Conservation (phyloP, 2,888 invertebrate genomes). For the Erannis defoliaria region DNA sequence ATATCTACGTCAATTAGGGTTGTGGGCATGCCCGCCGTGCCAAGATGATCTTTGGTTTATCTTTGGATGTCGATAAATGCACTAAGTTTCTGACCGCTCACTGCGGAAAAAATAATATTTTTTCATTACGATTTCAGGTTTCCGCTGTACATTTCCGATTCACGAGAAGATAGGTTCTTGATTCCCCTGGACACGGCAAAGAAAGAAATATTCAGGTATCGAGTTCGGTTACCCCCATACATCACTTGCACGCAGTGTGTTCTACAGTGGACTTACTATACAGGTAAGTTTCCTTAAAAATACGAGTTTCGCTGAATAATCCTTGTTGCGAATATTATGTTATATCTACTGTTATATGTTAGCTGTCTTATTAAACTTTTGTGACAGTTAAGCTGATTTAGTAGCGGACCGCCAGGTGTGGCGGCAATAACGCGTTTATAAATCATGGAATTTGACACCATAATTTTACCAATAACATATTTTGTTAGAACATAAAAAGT, state of each 20-base stretch:
- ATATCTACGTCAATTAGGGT: too few species aligned
- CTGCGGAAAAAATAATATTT: background rate
- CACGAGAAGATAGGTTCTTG: constrained; percentile 89
- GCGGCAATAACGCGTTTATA: constrained; percentile 30
- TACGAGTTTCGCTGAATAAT: background rate
- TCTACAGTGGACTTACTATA: constrained; percentile 97
- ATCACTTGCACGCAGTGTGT: constrained; percentile 96
- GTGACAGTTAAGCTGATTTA: constrained; percentile 14
- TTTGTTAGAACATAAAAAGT: constrained; percentile 11
- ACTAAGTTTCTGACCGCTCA: too few species aligned
- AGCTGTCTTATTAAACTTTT: background rate
- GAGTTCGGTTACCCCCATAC: constrained; percentile 92
- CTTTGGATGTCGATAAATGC: too few species aligned
- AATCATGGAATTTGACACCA: constrained; percentile 33
- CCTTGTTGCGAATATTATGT: background rate
- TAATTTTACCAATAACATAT: constrained; percentile 31
- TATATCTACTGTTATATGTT: background rate
- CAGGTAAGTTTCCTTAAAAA: constrained; percentile 80
- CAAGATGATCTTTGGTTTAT: too few species aligned
- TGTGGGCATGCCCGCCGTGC: too few species aligned
- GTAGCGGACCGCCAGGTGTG: background rate
- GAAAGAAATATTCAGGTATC: constrained; percentile 88
- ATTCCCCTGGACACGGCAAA: constrained; percentile 91
- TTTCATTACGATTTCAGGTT: constrained; percentile 76
- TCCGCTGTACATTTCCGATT: constrained; percentile 91